Evolutionary conservation across 2,113 vertebrate species (phyloP), one percentile per base, ranked within the genome.

Genomic region (Pseudopodoces humilis): DNA sequence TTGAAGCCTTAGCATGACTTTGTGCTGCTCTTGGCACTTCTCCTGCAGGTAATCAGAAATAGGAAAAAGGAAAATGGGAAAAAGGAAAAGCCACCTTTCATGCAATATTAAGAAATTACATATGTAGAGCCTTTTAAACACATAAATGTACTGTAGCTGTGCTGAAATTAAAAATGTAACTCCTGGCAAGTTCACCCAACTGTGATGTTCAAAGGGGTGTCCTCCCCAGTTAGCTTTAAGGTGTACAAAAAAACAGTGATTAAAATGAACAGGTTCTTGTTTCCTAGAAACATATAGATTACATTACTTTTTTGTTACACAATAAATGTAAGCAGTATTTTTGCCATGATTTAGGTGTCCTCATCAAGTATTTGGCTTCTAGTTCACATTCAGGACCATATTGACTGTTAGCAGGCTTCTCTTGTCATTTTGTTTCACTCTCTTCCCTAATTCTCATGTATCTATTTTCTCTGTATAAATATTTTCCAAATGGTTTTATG

Each of bases 151-250:
- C 55, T 75, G 76, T 86, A 74, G 77, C 74, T 87, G 13, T 74
- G 43, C 65, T 88, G 93, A 92, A 96, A 93, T 89, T 81, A 94
- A 92, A 89, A 83, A 52, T 35, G 6, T 64, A 71, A 70, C 81
- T 94, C 31, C 64, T 85, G 78, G 71, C 67, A 92, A 83, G 60
- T 68, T 80, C 50, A 60, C 41, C 52, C 58, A 83, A 35, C 64
- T 47, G 8, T 35, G 43, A 39, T 79, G 76, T 92, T 94, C 83
- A 79, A 55, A 94, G 77, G 37, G 22, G 10, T 84, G 27, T 83
- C 49, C 67, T 86, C 78, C 37, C 53, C 55, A 55, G 37, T 90
- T 86, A 46, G 60, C 83, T 90, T 86, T 69, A 58, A 87, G 76
- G 35, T 43, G 18, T 69, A 53, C 39, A 11, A 65, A 87, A 90